Conservation (phyloP, 2,888 invertebrate species). For the Eupelmus urozonus region DNA sequence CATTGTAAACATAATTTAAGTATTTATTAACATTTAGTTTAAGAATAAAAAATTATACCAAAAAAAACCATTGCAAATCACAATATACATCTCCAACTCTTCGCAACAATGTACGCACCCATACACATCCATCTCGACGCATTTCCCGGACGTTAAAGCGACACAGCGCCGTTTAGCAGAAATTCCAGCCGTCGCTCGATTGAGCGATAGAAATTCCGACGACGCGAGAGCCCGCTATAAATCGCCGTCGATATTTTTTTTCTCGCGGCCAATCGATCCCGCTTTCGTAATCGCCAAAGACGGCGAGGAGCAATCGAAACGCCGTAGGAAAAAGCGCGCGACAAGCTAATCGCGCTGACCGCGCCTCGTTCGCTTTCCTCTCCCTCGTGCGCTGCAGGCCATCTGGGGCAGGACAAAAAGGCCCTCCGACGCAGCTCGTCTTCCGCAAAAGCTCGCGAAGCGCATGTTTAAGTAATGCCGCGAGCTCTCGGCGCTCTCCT, state of each 20-base stretch:
- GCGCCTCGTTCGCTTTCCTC: neutral
- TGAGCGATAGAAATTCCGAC: slow-evolving; percentile 16
- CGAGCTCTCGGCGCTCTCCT: no score
- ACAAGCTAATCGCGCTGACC: slow-evolving; percentile 40
- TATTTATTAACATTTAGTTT: no score
- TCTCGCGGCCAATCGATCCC: neutral
- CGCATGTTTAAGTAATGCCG: no score
- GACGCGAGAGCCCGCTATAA: slow-evolving; percentile 8
- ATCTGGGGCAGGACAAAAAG: slow-evolving; percentile 18
- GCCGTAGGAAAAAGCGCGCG: slow-evolving; percentile 14
- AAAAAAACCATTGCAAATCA: no score
- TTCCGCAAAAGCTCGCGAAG: neutral
- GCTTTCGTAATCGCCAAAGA: slow-evolving; percentile 31
- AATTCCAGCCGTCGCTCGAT: neutral
- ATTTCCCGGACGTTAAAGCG: no score
- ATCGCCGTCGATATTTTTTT: slow-evolving; percentile 8
- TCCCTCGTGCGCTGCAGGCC: neutral
- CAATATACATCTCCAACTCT: no score
- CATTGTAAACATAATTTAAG: no score
- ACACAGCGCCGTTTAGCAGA: neutral
- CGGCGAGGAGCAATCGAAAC: slow-evolving; percentile 45
- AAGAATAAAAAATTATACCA: no score
- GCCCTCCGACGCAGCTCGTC: neutral
- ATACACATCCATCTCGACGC: no score
- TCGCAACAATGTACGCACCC: no score